Evolutionary conservation across 2,113 vertebrate genomes (phyloP).

Genomic region (Halcyon malimbica): DNA sequence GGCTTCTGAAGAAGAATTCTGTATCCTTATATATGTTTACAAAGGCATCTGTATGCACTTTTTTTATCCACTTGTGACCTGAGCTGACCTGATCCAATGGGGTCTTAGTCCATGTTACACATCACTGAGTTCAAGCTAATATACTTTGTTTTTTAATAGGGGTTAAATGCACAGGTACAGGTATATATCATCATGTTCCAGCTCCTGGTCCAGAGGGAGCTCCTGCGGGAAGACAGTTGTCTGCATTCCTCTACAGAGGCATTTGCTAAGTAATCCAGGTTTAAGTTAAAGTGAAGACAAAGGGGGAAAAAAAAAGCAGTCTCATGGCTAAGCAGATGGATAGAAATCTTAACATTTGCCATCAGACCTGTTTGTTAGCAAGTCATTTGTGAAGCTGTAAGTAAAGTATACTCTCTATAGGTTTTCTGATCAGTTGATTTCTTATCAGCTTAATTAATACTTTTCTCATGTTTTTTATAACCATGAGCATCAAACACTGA

Average conservation of each 20-base stretch:
- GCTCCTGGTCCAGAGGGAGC: neutral
- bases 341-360: neutral
- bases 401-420: neutral
- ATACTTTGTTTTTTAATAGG: neutral
- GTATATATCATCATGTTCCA: neutral
- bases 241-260: neutral
- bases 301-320: neutral
- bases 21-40: neutral
- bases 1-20: neutral
- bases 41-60: neutral
- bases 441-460: neutral
- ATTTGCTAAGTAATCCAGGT: neutral
- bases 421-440: neutral
- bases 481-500: neutral
- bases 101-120: neutral
- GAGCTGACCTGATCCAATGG: neutral
- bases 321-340: neutral
- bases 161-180: neutral
- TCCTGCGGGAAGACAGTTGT: neutral
- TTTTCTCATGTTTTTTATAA: neutral
- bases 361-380: neutral
- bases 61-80: neutral
- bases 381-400: neutral
- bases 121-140: neutral
- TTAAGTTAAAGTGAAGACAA: neutral